Conservation (phyloP, 2,797 vertebrate genomes). For the Sebastes hopkinsi region DNA sequence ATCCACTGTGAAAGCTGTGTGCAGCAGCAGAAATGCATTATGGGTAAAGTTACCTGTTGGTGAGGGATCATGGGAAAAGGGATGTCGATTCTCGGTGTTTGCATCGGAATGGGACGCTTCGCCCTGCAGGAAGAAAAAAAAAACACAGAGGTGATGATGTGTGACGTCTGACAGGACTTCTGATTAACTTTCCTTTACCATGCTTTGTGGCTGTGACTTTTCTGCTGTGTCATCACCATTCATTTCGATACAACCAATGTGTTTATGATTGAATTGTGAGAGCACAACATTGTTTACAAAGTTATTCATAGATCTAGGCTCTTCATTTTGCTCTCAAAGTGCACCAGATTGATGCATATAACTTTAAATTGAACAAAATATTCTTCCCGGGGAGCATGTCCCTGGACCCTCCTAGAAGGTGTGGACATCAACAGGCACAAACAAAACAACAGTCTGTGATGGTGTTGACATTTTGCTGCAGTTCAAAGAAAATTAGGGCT, state of each 20-base stretch:
- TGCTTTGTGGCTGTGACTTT: neutral
- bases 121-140: slow-evolving; percentile 78
- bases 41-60: slow-evolving; percentile 88
- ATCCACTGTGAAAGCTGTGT: neutral
- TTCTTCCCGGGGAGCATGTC: too few species aligned
- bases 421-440: neutral
- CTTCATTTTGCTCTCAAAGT: too few species aligned
- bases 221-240: neutral
- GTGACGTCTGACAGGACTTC: neutral
- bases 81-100: slow-evolving; percentile 85
- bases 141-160: neutral
- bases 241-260: neutral
- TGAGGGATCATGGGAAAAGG: slow-evolving; percentile 89
- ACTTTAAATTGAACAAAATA: too few species aligned
- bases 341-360: too few species aligned
- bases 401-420: too few species aligned
- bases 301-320: neutral
- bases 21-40: neutral
- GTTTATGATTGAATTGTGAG: neutral
- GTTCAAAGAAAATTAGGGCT: neutral
- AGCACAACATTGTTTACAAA: neutral
- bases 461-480: neutral
- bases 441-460: neutral
- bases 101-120: slow-evolving; percentile 86
- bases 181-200: neutral